Conservation (phyloP, 2,888 invertebrate genomes). For the Amphipoea lucens region DNA sequence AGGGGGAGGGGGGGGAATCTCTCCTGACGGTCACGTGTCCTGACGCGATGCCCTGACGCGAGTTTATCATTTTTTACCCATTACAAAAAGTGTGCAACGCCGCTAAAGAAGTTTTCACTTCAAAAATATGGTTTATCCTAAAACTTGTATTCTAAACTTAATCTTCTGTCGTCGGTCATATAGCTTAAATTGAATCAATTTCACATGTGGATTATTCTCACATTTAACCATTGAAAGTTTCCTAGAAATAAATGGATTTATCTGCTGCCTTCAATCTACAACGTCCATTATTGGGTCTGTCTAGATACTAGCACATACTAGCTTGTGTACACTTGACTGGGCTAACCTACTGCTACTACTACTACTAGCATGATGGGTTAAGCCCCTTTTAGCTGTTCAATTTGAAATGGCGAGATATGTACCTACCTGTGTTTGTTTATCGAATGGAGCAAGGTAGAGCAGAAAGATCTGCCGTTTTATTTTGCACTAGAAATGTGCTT, state of each 20-base stretch:
- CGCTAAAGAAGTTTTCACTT: too few species aligned
- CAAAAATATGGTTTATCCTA: too few species aligned
- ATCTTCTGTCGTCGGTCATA: neutral
- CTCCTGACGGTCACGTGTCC: too few species aligned
- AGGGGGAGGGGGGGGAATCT: too few species aligned
- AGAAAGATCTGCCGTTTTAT: neutral
- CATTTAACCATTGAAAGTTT: constrained; percentile 15
- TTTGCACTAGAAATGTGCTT: neutral
- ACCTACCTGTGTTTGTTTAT: neutral
- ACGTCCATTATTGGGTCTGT: constrained; percentile 14
- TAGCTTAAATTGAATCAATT: neutral
- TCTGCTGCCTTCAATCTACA: constrained; percentile 15
- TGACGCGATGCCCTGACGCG: too few species aligned
- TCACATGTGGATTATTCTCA: neutral
- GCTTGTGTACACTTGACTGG: constrained; percentile 17
- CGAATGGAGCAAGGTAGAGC: neutral
- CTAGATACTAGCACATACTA: constrained; percentile 23
- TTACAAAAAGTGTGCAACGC: too few species aligned
- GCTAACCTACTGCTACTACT: neutral
- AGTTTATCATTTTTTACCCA: too few species aligned
- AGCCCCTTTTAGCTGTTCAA: constrained; percentile 7
- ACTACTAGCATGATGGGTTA: constrained; percentile 1
- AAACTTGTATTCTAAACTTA: neutral
- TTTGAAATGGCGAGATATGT: neutral
- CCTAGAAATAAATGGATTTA: constrained; percentile 12